Conservation (phyloP, 2,888 invertebrate genomes). For the Sphaerophoria taeniata region DNA sequence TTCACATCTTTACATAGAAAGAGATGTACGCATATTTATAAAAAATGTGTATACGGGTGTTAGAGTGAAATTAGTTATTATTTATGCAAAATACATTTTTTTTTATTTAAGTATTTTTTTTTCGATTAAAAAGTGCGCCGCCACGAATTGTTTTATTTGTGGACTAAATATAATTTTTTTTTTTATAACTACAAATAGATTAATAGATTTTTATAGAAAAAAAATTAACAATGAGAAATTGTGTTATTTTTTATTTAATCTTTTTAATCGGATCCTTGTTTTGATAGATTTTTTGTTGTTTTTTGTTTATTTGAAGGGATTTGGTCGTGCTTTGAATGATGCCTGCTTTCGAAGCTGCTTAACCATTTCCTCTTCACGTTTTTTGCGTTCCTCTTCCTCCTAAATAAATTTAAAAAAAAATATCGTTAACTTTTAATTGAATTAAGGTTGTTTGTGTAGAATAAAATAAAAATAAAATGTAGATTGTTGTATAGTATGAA, state of each 20-base stretch:
- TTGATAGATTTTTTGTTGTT: not conserved
- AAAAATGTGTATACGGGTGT: conserved; percentile 47
- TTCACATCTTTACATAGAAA: conserved; percentile 47
- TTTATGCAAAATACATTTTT: conserved; percentile 57
- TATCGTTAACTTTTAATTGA: too few species aligned
- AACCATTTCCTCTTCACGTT: conserved; percentile 78
- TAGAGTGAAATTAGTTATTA: conserved; percentile 57
- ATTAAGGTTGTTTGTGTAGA: too few species aligned
- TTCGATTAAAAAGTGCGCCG: conserved; percentile 19
- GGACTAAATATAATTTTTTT: conserved; percentile 17
- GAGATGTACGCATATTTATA: conserved; percentile 46
- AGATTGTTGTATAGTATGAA: too few species aligned
- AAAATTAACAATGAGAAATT: conserved; percentile 40
- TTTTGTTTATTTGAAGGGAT: conserved; percentile 80
- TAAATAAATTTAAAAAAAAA: conserved; percentile 72
- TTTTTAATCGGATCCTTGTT: conserved; percentile 53
- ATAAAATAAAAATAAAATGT: too few species aligned
- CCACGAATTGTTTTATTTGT: conserved; percentile 36
- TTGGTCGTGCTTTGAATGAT: conserved; percentile 82
- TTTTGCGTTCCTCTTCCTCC: conserved; percentile 80
- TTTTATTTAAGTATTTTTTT: conserved; percentile 64
- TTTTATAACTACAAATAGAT: conserved; percentile 25
- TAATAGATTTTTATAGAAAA: conserved; percentile 5
- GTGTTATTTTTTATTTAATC: conserved; percentile 42
- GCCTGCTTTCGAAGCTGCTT: conserved; percentile 80